Percentiles rank a stretch among this genome's conserved stretches.
Evolutionary conservation across 2,113 vertebrate genomes (phyloP).

Genomic region (Taxidea taxus): DNA sequence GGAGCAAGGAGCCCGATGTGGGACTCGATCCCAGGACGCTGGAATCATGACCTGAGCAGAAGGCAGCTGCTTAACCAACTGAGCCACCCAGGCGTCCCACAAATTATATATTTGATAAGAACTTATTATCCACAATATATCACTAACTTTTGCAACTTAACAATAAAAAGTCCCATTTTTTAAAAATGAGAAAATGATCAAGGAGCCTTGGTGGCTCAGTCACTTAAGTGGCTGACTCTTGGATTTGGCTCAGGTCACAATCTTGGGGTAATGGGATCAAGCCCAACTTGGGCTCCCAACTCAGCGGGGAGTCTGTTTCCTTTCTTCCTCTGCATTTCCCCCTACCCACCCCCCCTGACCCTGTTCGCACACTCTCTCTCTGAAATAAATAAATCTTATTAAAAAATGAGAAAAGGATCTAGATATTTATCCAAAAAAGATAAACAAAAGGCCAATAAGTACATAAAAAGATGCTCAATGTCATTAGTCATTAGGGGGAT

Average conservation of each 20-base stretch:
- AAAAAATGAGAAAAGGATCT: background rate
- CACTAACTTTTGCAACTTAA: background rate
- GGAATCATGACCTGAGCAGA: too few species aligned
- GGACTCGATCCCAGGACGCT: too few species aligned
- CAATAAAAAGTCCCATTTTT: background rate
- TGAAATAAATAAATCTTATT: background rate
- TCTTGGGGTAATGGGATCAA: background rate
- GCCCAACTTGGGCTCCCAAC: background rate
- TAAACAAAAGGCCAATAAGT: background rate
- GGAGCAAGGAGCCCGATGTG: too few species aligned
- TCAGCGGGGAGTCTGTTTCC: background rate
- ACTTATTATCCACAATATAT: background rate
- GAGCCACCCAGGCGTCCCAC: too few species aligned
- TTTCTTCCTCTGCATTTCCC: background rate
- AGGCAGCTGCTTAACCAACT: too few species aligned
- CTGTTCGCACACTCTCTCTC: background rate
- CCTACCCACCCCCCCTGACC: too few species aligned
- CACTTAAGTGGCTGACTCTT: background rate
- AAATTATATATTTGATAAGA: background rate
- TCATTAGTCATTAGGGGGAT: background rate
- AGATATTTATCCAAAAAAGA: background rate
- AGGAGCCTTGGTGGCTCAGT: background rate
- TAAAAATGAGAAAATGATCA: background rate
- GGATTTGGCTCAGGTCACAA: background rate
- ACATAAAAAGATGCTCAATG: background rate